These are phyloP conservation scores for Oxytorus armatus DNA, from an alignment of 2,888 invertebrate genomes.

Conservation along the genomic window DNA sequence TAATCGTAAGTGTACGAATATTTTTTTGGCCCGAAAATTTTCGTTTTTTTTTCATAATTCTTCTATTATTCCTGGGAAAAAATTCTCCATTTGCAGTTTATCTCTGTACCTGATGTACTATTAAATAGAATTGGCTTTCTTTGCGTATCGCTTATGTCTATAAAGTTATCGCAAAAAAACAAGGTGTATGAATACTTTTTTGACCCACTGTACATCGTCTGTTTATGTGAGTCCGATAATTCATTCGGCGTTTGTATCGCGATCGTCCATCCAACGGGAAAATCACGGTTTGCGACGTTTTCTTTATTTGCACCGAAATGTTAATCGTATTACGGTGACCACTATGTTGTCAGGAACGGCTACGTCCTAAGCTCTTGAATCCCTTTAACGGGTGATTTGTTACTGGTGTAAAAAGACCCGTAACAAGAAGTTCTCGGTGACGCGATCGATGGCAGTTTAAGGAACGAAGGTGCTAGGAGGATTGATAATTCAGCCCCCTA, in stretches of 20 bases:
- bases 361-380: neutral
- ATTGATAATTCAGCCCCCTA: constrained; percentile 26
- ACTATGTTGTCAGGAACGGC: neutral
- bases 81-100: too few relatives aligned
- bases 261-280: constrained; percentile 23
- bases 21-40: too few relatives aligned
- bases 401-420: neutral
- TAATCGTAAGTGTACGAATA: too few relatives aligned
- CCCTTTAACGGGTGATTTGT: neutral
- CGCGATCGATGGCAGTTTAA: neutral
- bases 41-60: too few relatives aligned
- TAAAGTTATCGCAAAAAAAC: too few relatives aligned
- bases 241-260: constrained; percentile 25
- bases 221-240: constrained; percentile 31
- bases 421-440: constrained; percentile 1
- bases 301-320: neutral
- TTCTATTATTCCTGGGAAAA: too few relatives aligned
- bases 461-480: neutral
- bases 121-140: too few relatives aligned
- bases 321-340: neutral
- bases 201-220: too few relatives aligned
- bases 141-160: too few relatives aligned
- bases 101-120: too few relatives aligned
- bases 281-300: constrained; percentile 8
- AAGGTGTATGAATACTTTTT: too few relatives aligned